phyloP scores from a whole-genome alignment of 2,797 vertebrate species.

The Luscinia megarhynchos region DNA sequence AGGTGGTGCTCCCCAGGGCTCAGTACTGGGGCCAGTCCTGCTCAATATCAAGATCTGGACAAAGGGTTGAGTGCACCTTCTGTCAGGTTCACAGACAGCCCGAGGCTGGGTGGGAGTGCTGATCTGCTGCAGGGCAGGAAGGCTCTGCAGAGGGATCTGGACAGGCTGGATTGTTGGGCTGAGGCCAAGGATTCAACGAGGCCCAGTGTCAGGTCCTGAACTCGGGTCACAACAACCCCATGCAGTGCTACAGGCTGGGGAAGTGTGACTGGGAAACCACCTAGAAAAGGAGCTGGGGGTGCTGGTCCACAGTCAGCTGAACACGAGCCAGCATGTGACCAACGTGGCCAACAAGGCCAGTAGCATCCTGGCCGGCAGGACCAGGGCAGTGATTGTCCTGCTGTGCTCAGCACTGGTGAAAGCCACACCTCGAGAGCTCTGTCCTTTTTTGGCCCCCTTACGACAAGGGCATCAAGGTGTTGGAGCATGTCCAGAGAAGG shows the following conservation, averaged over 20 bases:
- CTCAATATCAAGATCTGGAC: too few relatives aligned
- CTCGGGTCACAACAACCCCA: not conserved
- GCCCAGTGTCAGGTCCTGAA: accelerated
- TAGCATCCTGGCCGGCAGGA: not conserved
- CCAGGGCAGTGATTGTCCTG: accelerated
- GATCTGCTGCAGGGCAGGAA: not conserved
- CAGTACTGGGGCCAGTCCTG: not conserved
- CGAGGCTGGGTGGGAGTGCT: not conserved
- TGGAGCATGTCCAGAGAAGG: not conserved
- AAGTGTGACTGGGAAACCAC: not conserved
- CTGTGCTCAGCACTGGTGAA: not conserved
- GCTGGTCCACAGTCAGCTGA: not conserved
- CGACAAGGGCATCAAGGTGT: not conserved
- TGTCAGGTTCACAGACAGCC: not conserved
- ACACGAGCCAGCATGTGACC: accelerated
- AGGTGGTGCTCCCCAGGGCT: not conserved
- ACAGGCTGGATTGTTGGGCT: not conserved
- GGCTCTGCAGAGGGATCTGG: not conserved
- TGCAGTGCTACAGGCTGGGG: accelerated
- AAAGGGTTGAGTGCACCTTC: not conserved
- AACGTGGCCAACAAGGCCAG: not conserved
- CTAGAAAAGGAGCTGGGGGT: not conserved
- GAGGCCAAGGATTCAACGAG: not conserved
- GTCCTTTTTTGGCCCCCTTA: not conserved
- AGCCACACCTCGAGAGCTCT: accelerated